Conservation (phyloP, 92 coral and sea anemone genomes). For the Actinostola sp. region DNA sequence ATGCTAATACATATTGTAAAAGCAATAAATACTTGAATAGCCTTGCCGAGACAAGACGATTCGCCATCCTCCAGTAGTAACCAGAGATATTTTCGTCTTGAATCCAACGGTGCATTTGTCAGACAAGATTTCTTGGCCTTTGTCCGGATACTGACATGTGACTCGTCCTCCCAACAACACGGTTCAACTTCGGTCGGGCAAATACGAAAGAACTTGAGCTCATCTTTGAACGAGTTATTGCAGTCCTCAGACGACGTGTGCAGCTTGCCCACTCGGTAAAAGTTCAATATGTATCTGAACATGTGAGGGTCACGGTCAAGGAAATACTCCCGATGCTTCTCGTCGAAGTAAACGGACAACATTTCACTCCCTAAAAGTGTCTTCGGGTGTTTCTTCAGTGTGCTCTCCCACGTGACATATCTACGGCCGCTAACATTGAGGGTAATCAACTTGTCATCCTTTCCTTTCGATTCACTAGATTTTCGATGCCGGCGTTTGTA, state of each 20-base stretch:
- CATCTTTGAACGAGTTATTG: constrained; percentile 75
- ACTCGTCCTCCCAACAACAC: constrained; percentile 82
- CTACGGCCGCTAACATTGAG: constrained; percentile 91
- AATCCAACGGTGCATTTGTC: background rate
- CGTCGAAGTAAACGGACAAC: constrained; percentile 67
- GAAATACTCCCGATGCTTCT: constrained; percentile 79
- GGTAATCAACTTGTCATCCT: constrained; percentile 60
- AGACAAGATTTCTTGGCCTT: constrained; percentile 7
- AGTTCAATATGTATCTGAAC: constrained; percentile 90
- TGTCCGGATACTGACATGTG: constrained; percentile 27
- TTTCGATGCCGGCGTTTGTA: constrained; percentile 19
- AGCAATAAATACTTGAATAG: constrained; percentile 70
- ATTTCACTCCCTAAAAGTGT: constrained; percentile 91
- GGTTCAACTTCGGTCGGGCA: constrained; percentile 60
- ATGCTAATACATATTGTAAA: constrained; percentile 74
- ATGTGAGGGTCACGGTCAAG: constrained; percentile 95
- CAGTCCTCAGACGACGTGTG: constrained; percentile 90
- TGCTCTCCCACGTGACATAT: constrained; percentile 86
- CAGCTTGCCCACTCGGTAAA: constrained; percentile 88
- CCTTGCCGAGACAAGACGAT: constrained; percentile 44
- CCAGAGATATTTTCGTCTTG: constrained; percentile 59
- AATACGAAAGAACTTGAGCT: constrained; percentile 83
- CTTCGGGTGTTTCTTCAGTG: constrained; percentile 85
- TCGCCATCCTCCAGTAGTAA: constrained; percentile 67
- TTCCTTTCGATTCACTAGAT: constrained; percentile 17